Evolutionary conservation across 2,888 invertebrate genomes (phyloP).

Genomic region (Aplocera efformata): DNA sequence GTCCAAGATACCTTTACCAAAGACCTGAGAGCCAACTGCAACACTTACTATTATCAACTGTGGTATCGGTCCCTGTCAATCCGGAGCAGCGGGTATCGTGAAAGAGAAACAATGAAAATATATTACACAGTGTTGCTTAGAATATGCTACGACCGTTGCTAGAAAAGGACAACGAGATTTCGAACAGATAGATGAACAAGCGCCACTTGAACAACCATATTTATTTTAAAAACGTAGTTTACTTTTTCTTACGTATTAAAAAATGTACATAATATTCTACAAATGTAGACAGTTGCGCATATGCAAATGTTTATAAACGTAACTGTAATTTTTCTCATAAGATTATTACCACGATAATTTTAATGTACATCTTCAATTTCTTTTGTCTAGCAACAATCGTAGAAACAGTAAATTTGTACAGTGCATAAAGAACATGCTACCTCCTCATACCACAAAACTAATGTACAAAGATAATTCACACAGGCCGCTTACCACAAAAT

Average conservation of each 20-base stretch:
- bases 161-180: conserved; percentile 16
- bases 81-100: conserved; percentile 41
- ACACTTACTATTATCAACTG: conserved; percentile 78
- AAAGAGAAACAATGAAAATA: conserved; percentile 52
- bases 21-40: conserved; percentile 8
- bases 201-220: too few species aligned
- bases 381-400: conserved; percentile 34
- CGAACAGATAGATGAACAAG: not conserved
- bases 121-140: conserved; percentile 45
- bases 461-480: conserved; percentile 25
- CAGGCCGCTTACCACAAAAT: conserved; percentile 2
- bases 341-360: too few species aligned
- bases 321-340: too few species aligned
- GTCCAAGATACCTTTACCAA: conserved; percentile 4
- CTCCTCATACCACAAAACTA: conserved; percentile 35
- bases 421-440: conserved; percentile 33
- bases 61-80: conserved; percentile 71
- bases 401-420: conserved; percentile 35
- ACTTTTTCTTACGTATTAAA: too few species aligned
- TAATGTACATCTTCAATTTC: too few species aligned
- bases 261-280: too few species aligned
- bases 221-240: too few species aligned
- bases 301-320: too few species aligned
- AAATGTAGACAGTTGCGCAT: too few species aligned
- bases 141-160: conserved; percentile 26